Percentiles rank a stretch among this genome's conserved stretches.
These are phyloP conservation scores for Chanos chanos DNA, from an alignment of 2,797 vertebrate species.

Conservation along the genomic window DNA sequence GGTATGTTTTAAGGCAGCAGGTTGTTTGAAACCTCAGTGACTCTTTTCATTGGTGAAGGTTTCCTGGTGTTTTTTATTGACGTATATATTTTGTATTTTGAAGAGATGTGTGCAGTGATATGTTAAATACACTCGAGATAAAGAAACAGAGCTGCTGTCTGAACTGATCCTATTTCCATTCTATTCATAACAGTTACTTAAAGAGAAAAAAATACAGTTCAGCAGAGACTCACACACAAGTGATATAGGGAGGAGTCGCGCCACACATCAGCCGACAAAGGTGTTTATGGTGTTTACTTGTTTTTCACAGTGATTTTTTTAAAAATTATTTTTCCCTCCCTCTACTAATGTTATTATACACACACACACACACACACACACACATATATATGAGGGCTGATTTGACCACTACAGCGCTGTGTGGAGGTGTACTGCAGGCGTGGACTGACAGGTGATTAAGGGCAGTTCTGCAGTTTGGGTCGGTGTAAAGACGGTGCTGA, in stretches of 20 bases:
- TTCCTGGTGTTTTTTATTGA: constrained; percentile 61
- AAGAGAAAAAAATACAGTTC: too few relatives aligned
- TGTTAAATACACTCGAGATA: constrained; percentile 68
- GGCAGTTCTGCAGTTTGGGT: constrained; percentile 66
- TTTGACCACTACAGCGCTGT: constrained; percentile 1
- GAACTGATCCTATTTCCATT: constrained; percentile 67
- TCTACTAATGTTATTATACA: too few relatives aligned
- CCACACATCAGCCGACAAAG: constrained; percentile 45
- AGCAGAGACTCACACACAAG: constrained; percentile 52
- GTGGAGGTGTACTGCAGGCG: constrained; percentile 1
- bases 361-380: too few relatives aligned
- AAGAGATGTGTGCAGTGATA: constrained; percentile 68
- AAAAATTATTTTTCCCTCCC: background rate
- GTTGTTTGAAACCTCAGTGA: constrained; percentile 41
- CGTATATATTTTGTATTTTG: too few relatives aligned
- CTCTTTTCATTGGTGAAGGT: constrained; percentile 35
- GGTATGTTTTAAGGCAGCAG: constrained; percentile 35
- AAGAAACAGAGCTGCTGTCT: constrained; percentile 59
- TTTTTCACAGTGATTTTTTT: background rate
- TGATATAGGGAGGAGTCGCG: constrained; percentile 66
- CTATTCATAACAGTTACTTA: constrained; percentile 68
- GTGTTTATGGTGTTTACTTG: background rate
- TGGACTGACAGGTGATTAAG: constrained; percentile 63
- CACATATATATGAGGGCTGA: background rate
- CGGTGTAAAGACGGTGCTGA: constrained; percentile 69